Evolutionary conservation across 2,797 vertebrate species (phyloP).

Genomic region (Hydrolagus colliei): DNA sequence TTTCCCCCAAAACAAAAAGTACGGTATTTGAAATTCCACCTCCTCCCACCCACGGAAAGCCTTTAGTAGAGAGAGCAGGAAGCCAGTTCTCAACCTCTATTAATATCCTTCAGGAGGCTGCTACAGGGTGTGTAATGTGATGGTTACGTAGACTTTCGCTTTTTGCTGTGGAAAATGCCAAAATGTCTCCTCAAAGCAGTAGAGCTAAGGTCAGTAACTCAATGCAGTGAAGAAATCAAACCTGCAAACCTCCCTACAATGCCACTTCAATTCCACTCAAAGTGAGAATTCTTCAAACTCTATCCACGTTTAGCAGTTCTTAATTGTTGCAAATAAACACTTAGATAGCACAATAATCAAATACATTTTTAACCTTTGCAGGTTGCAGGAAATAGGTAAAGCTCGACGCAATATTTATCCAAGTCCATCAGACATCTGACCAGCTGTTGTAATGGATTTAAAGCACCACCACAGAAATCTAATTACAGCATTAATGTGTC

Average conservation of each 20-base stretch:
- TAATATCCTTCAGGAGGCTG: not conserved
- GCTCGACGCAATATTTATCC: not conserved
- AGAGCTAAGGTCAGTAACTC: not conserved
- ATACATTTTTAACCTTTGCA: not conserved
- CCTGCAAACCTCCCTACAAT: not conserved
- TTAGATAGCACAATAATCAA: not conserved
- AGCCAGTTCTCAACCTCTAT: not conserved
- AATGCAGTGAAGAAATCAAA: not conserved
- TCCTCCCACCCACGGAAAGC: not conserved
- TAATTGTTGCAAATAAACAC: not conserved
- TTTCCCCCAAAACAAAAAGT: not conserved
- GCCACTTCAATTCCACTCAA: not conserved
- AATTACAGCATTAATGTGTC: not conserved
- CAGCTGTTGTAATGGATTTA: slow-evolving; percentile 4
- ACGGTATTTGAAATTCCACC: not conserved
- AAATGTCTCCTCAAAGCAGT: no score
- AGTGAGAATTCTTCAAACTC: not conserved
- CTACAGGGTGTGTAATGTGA: not conserved
- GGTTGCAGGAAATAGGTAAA: not conserved
- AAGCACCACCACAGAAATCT: not conserved
- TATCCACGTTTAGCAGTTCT: no score
- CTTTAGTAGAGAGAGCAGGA: not conserved
- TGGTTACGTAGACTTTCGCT: not conserved
- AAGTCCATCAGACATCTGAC: not conserved
- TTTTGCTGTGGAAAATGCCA: not conserved